Percentiles rank a stretch among this genome's conserved stretches.
These are phyloP conservation scores for Chymomyza costata DNA, from an alignment of 1,140 invertebrate genomes.

Conservation along the genomic window DNA sequence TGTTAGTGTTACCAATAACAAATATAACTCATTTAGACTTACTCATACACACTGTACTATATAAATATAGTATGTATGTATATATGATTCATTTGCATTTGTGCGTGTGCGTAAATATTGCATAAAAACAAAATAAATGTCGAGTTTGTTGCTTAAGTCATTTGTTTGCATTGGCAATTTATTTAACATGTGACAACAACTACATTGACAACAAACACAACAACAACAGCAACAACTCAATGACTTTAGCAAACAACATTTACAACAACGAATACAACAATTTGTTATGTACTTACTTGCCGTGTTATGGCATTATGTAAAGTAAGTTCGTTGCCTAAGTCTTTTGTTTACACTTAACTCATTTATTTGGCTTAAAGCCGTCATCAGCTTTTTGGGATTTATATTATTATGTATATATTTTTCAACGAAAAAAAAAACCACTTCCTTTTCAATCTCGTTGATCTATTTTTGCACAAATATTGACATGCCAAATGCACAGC, in stretches of 20 bases:
- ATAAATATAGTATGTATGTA: constrained; percentile 3
- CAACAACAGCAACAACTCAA: constrained; percentile 24
- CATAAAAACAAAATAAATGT: constrained; percentile 34
- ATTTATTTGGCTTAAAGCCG: too few species aligned
- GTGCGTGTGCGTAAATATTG: constrained; percentile 33
- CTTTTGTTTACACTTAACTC: constrained; percentile 22
- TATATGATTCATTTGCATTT: constrained; percentile 32
- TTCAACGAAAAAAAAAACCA: neutral
- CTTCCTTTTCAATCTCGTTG: constrained; percentile 24
- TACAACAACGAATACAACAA: constrained; percentile 38
- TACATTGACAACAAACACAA: constrained; percentile 4
- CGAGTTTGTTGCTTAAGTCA: constrained; percentile 48
- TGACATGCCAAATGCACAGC: constrained; percentile 46
- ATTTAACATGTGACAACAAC: constrained; percentile 36
- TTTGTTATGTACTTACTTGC: constrained; percentile 22
- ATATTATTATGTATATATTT: too few species aligned
- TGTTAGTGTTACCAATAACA: too few species aligned
- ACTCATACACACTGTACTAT: neutral
- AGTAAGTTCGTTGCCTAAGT: constrained; percentile 29
- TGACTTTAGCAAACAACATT: too few species aligned
- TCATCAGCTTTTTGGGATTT: too few species aligned
- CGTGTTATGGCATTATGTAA: constrained; percentile 36
- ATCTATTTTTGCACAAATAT: constrained; percentile 51
- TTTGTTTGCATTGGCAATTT: constrained; percentile 30
- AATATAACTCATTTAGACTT: constrained; percentile 18